Evolutionary conservation across 2,797 vertebrate species (phyloP), one percentile per base, ranked within the genome.

Genomic region (Gastrophryne carolinensis): DNA sequence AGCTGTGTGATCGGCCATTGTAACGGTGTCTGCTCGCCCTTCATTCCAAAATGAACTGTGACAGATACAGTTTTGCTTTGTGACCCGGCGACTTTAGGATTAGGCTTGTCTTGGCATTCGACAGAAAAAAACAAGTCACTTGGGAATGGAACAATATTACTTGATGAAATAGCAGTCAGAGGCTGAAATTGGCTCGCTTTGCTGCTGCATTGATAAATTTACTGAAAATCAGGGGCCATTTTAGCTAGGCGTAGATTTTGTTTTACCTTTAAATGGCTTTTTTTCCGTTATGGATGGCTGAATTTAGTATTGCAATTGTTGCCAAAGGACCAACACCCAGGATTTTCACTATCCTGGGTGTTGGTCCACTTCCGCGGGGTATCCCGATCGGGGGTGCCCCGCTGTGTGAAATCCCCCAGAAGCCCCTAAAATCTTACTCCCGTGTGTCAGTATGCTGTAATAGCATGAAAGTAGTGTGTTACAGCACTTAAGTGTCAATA

Each of bases 121-220:
- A 29, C 39, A 19, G 8, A n/a, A 71, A 21, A 64, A 65, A 19
- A 49, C 15, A 49, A 0, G 63, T 23, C 2, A 78, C 29, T 67
- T 13, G 15, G 0, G 19, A 80, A 13, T 76, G 34, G 80, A 72
- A 34, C 1, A 68, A 64, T 72, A 63, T 2, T 58, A 69, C 8
- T 8, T 74, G 32, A 53, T 71, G 2, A 17, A 64, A 19, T 9
- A 10, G 57, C 1, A 79, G 70, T 29, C 30, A 60, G 72, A 62
- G 52, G 0, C 26, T 35, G 17, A 57, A 56, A 54, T 23, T 21
- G 19, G 61, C 52, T 65, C 27, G 34, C 64, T 64, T 26, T 53
- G 17, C 15, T 47, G 1, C 27, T 47, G 63, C 50, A 26, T 17
- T 26, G 24, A 54, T 73, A 4, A 15, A 23, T 6, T 66, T 29